Percentiles rank a stretch among this genome's conserved stretches.
phyloP scores from a whole-genome alignment of 2,113 vertebrate genomes.

The Sterrhoptilus dennistouni region DNA sequence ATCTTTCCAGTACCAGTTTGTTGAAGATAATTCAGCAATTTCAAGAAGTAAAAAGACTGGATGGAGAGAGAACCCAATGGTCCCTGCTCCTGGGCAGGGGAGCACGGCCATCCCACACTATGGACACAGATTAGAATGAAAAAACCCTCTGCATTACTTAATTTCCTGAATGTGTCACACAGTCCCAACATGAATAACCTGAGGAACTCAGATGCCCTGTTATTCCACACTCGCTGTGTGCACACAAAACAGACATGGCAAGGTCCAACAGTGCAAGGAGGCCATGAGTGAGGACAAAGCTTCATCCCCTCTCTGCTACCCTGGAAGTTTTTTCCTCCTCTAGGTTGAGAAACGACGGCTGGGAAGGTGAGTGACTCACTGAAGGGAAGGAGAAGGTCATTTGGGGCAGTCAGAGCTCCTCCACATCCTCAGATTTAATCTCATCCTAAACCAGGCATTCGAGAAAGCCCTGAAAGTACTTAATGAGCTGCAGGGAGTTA shows the following conservation, averaged over 20 bases:
- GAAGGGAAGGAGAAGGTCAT: background rate
- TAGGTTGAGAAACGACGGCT: rapidly evolving
- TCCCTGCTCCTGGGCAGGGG: background rate
- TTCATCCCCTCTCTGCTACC: background rate
- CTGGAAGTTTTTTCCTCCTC: background rate
- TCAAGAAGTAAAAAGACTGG: background rate
- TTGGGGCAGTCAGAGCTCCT: background rate
- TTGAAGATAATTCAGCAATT: conserved; percentile 9
- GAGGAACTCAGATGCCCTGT: rapidly evolving
- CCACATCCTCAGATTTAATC: background rate
- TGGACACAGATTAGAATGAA: background rate
- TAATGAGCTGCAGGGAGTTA: background rate
- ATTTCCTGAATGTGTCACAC: rapidly evolving
- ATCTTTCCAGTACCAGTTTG: conserved; percentile 20
- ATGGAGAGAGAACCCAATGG: background rate
- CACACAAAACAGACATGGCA: background rate
- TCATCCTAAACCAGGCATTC: background rate
- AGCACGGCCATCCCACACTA: background rate
- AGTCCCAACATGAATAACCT: background rate
- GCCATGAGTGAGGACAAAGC: rapidly evolving
- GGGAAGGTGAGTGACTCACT: background rate
- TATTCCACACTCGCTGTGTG: background rate
- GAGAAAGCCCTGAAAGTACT: background rate
- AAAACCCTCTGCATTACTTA: rapidly evolving
- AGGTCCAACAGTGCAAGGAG: background rate